Evolutionary conservation across 2,888 invertebrate genomes (phyloP).

Genomic region (Drosophila merina): DNA sequence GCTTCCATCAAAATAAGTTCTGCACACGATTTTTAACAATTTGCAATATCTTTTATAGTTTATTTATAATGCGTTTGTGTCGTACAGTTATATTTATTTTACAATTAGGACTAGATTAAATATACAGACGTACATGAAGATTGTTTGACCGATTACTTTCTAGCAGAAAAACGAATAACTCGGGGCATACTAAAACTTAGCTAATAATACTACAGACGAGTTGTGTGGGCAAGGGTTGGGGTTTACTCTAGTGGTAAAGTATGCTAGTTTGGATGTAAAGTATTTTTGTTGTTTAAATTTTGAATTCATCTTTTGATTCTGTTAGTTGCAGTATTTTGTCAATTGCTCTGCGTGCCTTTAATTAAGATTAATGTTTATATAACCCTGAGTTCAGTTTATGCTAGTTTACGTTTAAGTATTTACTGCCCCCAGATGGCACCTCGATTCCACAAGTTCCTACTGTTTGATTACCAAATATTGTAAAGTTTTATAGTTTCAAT

Average conservation of each 20-base stretch:
- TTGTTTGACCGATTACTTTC: conserved; percentile 56
- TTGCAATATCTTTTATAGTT: conserved; percentile 62
- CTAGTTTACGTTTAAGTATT: conserved; percentile 56
- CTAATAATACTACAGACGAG: conserved; percentile 55
- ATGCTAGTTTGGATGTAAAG: conserved; percentile 13
- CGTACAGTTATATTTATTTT: conserved; percentile 74
- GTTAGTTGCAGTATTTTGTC: conserved; percentile 38
- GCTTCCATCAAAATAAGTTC: conserved; percentile 14
- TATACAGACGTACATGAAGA: conserved; percentile 65
- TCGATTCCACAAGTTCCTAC: conserved; percentile 53
- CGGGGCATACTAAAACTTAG: conserved; percentile 45
- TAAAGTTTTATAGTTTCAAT: conserved; percentile 34
- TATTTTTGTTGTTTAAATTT: conserved; percentile 16
- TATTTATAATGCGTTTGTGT: conserved; percentile 43
- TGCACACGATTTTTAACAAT: conserved; percentile 35
- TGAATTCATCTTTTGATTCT: conserved; percentile 60
- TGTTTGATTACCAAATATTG: conserved; percentile 62
- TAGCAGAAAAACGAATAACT: conserved; percentile 58
- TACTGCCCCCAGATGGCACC: conserved; percentile 52
- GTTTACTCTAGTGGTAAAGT: conserved; percentile 25
- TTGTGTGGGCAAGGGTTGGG: conserved; percentile 6
- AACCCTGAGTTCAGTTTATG: conserved; percentile 72
- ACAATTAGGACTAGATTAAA: conserved; percentile 75
- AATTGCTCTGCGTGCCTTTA: conserved; percentile 46
- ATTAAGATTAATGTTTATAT: conserved; percentile 38